Evolutionary conservation across 92 coral and sea anemone genomes (phyloP), one percentile per base, ranked within the genome.

Genomic region (Nematostella vectensis): DNA sequence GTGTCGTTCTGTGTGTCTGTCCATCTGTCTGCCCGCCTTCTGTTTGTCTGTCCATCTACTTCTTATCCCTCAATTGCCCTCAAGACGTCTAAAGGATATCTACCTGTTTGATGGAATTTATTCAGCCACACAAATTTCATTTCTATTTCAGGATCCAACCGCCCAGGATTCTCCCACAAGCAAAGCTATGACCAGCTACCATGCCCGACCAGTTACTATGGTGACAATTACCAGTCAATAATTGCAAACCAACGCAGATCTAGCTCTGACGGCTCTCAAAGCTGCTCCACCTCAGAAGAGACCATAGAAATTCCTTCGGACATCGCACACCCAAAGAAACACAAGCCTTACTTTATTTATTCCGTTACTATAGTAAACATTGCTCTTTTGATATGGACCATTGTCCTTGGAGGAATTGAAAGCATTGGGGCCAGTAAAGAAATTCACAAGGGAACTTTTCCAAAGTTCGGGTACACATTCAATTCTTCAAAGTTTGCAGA

Each of bases 131-230:
- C n/a, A n/a, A n/a, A n/a, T 17, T 45, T 45, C 11, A 6, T 45
- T 45, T 45, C 18, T 4, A 6, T 10, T 17, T 45, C 18, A 45
- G 31, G 31, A 27, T 49, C 37, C 28, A 31, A 38, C 13, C 29
- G 51, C 17, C 71, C 83, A 30, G 27, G 45, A 2, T 37, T 62
- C 6, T 25, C 25, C 20, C 50, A 61, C 25, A 61, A 65, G 22
- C 54, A 27, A 8, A 76, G 83, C 59, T 76, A 69, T 39, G 83
- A 77, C 42, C 73, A 70, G 50, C 66, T 78, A 1, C 85, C 87
- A 19, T 30, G 59, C 37, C 63, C 84, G 23, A 55, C 64, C 21
- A 44, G 72, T 37, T 85, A 85, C 81, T 71, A 23, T 76, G 88
- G 84, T 4, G 81, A 75, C 31, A 85, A 81, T 49, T 80, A 70